phyloP scores from a whole-genome alignment of 2,797 vertebrate genomes.

The Liasis olivaceus region DNA sequence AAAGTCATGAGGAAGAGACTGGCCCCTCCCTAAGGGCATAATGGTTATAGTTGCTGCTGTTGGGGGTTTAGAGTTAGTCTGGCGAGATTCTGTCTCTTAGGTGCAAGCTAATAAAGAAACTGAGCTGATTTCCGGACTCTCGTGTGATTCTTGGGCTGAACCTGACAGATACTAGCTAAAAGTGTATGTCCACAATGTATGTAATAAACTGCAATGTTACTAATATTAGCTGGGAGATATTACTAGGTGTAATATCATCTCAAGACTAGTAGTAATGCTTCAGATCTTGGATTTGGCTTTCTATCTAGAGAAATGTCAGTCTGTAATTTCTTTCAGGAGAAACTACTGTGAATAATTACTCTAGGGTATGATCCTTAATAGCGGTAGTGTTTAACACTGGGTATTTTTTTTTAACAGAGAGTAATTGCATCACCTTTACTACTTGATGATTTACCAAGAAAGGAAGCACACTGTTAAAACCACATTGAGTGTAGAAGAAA shows the following conservation, averaged over 20 bases:
- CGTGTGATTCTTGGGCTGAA: no score
- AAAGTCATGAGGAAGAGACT: no score
- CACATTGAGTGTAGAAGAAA: conserved; percentile 73
- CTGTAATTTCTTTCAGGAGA: conserved; percentile 5
- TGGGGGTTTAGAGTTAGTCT: no score
- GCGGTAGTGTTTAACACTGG: conserved; percentile 34
- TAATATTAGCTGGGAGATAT: not conserved
- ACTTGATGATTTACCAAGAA: conserved; percentile 82
- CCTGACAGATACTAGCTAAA: not conserved
- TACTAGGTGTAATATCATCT: not conserved
- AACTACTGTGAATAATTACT: not conserved
- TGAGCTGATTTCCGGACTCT: no score
- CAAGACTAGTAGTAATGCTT: rapidly evolving
- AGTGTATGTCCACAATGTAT: conserved; percentile 9
- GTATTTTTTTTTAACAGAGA: conserved; percentile 30
- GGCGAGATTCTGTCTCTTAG: no score
- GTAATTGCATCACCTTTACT: conserved; percentile 22
- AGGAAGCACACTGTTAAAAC: conserved; percentile 75
- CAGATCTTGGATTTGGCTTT: not conserved
- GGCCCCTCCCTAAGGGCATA: no score
- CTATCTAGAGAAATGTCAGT: not conserved
- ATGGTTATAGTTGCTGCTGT: no score
- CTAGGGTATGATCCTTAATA: conserved; percentile 19
- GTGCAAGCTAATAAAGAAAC: no score
- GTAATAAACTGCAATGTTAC: not conserved